These are phyloP conservation scores for Alsophila aescularia DNA, from an alignment of 2,888 invertebrate genomes.

Conservation along the genomic window DNA sequence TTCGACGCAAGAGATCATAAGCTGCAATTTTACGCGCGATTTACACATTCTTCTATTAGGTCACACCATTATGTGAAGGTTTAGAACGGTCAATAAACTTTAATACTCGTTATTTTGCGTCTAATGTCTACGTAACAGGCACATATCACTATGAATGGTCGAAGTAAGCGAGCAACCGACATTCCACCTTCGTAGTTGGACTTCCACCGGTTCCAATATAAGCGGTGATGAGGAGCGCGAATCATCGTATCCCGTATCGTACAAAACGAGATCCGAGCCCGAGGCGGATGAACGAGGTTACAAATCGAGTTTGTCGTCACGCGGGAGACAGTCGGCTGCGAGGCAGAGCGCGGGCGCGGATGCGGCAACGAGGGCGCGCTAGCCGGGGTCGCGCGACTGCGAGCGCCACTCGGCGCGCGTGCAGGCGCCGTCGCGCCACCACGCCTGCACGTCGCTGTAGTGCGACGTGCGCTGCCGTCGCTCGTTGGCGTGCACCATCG, in stretches of 20 bases:
- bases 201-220: not conserved
- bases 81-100: constrained; percentile 4
- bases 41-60: not conserved
- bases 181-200: not conserved
- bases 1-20: not conserved
- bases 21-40: not conserved
- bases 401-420: constrained; percentile 82
- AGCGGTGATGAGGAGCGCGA: not conserved
- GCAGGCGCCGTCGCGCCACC: constrained; percentile 93
- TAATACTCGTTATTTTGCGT: constrained; percentile 26
- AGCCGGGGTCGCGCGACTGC: constrained; percentile 46
- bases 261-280: not conserved
- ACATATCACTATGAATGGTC: constrained; percentile 3
- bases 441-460: constrained; percentile 94
- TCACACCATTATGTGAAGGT: not conserved
- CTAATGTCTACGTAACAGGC: constrained; percentile 18
- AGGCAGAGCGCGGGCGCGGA: constrained; percentile 4
- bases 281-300: constrained; percentile 1
- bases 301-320: constrained; percentile 21
- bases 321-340: constrained; percentile 3
- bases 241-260: not conserved
- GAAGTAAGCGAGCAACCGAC: constrained; percentile 9
- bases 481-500: constrained; percentile 89
- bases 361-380: constrained; percentile 15
- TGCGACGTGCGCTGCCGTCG: constrained; percentile 75